Evolutionary conservation across 2,888 invertebrate species (phyloP).

Genomic region (Belgica antarctica): DNA sequence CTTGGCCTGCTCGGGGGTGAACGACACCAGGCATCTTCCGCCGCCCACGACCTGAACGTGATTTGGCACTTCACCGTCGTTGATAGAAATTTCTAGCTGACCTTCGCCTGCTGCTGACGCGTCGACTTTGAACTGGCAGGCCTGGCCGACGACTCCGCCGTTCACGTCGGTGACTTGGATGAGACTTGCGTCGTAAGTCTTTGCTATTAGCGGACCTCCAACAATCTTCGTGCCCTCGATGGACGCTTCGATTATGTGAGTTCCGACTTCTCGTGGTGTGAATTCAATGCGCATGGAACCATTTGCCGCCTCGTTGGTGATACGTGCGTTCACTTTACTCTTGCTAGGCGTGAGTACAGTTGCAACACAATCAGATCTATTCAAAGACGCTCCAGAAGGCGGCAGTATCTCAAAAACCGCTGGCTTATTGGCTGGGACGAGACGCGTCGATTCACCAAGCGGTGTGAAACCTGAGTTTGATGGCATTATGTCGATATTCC

Average conservation of each 20-base stretch:
- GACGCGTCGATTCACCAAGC: slow-evolving; percentile 81
- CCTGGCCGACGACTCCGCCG: slow-evolving; percentile 90
- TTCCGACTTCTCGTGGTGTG: slow-evolving; percentile 89
- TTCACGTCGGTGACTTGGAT: slow-evolving; percentile 93
- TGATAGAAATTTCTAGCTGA: slow-evolving; percentile 97
- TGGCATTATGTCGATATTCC: slow-evolving; percentile 89
- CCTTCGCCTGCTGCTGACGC: slow-evolving; percentile 98
- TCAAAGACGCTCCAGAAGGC: slow-evolving; percentile 58
- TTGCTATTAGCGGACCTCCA: slow-evolving; percentile 86
- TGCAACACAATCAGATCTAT: slow-evolving; percentile 61
- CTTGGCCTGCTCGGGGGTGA: slow-evolving; percentile 87
- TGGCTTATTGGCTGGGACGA: slow-evolving; percentile 85
- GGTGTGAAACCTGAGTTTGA: slow-evolving; percentile 73
- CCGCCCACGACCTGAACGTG: slow-evolving; percentile 96
- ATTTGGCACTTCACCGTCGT: slow-evolving; percentile 98
- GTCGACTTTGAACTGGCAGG: slow-evolving; percentile 96
- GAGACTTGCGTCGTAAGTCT: slow-evolving; percentile 90
- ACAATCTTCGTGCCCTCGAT: slow-evolving; percentile 87
- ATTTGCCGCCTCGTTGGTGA: slow-evolving; percentile 76
- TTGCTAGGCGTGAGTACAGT: slow-evolving; percentile 81
- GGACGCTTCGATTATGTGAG: slow-evolving; percentile 87
- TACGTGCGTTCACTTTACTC: slow-evolving; percentile 74
- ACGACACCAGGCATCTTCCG: slow-evolving; percentile 89
- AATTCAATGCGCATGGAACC: slow-evolving; percentile 90
- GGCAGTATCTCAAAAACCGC: slow-evolving; percentile 77